These are phyloP conservation scores for Tauraco hartlaubi DNA, from an alignment of 2,797 vertebrate species.

Conservation along the genomic window DNA sequence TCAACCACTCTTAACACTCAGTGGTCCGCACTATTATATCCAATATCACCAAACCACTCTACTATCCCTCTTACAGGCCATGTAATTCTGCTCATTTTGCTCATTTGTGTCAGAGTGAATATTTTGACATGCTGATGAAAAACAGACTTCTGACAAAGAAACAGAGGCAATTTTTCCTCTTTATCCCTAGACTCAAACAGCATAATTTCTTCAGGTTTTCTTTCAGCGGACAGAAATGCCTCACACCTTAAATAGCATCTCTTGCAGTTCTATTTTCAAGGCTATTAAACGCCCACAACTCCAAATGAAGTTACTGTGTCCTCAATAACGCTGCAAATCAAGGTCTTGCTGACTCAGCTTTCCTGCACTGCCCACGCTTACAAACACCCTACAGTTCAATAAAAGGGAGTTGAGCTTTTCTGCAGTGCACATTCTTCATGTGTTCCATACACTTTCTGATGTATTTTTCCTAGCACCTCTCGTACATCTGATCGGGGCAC, in stretches of 20 bases:
- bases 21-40: not conserved
- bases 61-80: not conserved
- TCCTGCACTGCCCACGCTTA: not conserved
- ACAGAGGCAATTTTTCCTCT: not conserved
- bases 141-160: not conserved
- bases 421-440: not conserved
- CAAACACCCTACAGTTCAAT: not conserved
- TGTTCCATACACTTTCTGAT: not conserved
- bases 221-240: not conserved
- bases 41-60: not conserved
- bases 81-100: not conserved
- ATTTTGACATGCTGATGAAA: not conserved
- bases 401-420: not conserved
- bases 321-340: not conserved
- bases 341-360: not conserved
- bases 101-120: not conserved
- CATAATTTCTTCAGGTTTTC: not conserved
- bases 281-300: not conserved
- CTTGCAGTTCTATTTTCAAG: not conserved
- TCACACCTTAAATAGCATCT: not conserved
- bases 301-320: not conserved
- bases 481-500: too few relatives aligned
- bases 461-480: not conserved
- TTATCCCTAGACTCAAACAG: not conserved
- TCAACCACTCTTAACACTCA: not conserved